phyloP scores from a whole-genome alignment of 2,888 invertebrate species.

The Chrysotoxum bicinctum region DNA sequence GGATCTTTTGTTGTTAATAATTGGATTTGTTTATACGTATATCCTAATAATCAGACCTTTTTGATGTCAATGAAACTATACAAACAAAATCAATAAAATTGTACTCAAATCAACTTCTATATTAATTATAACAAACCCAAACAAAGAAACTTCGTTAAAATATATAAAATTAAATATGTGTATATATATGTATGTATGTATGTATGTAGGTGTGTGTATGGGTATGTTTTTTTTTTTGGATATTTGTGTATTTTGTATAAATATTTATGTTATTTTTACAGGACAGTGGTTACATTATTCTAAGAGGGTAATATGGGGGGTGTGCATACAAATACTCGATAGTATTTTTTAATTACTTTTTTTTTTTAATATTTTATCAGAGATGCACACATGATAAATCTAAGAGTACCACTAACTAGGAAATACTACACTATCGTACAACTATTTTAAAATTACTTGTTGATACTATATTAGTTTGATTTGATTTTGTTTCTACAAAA shows the following conservation, averaged over 20 bases:
- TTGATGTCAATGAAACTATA: conserved; percentile 44
- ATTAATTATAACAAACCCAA: conserved; percentile 6
- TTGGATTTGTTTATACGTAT: not conserved
- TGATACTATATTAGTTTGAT: not conserved
- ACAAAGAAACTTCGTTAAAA: not conserved
- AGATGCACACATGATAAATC: conserved; percentile 55
- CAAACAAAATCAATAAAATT: conserved; percentile 31
- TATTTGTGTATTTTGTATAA: conserved; percentile 40
- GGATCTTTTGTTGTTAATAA: conserved; percentile 22
- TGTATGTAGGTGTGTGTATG: conserved; percentile 36
- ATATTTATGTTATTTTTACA: conserved; percentile 20
- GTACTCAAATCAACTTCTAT: conserved; percentile 29
- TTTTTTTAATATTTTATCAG: not conserved
- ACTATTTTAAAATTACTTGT: conserved; percentile 25
- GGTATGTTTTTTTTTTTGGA: not conserved
- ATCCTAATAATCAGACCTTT: conserved; percentile 27
- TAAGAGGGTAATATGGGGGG: conserved; percentile 36
- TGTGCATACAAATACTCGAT: conserved; percentile 40
- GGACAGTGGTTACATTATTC: conserved; percentile 20
- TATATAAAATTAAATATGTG: conserved; percentile 8
- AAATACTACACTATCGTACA: conserved; percentile 44
- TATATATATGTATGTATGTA: conserved; percentile 36
- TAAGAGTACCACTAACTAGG: conserved; percentile 36
- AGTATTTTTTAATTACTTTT: not conserved
- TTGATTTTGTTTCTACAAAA: conserved; percentile 33